Evolutionary conservation across 2,797 vertebrate species (phyloP), one percentile per base, ranked within the genome.

Genomic region (Sus cebifrons): DNA sequence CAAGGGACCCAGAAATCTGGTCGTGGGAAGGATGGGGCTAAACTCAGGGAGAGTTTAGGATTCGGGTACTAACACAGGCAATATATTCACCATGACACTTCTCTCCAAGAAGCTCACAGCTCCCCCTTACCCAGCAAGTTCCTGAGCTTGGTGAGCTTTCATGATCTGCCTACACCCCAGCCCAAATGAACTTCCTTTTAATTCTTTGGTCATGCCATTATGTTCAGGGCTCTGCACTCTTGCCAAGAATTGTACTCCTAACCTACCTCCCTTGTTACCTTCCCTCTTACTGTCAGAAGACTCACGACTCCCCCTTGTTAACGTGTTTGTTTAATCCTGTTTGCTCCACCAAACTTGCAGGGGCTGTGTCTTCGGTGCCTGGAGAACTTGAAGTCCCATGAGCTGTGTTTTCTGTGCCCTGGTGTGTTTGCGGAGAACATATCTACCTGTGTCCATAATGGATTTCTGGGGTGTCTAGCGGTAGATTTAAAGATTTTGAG

Each of bases 81-180:
- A 65, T 91, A 94, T 75, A 58, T 40, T 85, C 77, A 64, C 87
- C 44, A 68, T 75, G 85, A 85, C 82, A 79, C 40, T 79, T 67
- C 40, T 29, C 60, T 90, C 44, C 52, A 49, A 52, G 81, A 92
- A 83, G 29, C 6, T 75, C 36, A 13, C 17, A 71, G 75, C 70
- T 73, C 29, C 20, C 40, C 73, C 54, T 83, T 71, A 60, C 21
- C 49, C 20, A 90, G 71, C 32, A 95, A 89, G 17, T n/a, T 83
- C n/a, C 78, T 86, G 62, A 71, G 21, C 52, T 16, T 92, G 14
- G 27, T 71, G 40, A 54, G 18, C 40, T 67, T 84, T 54, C 4
- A 13, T 44, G 49, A 64, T 74, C 54, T 29, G 73, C 40, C 64
- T 52, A 70, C 40, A 8, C 12, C 14, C 60, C 40, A 91, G 52